phyloP scores from a whole-genome alignment of 1,140 invertebrate genomes.

The Anastrepha ludens region DNA sequence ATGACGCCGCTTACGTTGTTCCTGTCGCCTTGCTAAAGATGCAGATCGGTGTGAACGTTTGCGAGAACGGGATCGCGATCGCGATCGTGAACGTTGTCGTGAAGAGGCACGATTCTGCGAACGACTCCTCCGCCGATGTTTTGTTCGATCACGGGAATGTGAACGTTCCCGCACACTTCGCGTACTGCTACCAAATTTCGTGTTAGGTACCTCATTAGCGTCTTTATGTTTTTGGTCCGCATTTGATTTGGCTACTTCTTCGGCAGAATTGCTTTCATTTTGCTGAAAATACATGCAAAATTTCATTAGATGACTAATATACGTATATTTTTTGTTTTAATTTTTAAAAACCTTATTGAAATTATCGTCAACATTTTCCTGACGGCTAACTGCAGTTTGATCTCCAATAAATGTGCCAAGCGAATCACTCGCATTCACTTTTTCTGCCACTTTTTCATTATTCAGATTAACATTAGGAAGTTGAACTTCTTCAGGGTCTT shows the following conservation, averaged over 20 bases:
- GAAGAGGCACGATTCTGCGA: not conserved
- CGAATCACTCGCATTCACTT: no score
- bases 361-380: not conserved
- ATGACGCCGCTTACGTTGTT: conserved; percentile 65
- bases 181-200: not conserved
- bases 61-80: conserved; percentile 59
- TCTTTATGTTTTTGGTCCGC: not conserved
- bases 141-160: conserved; percentile 52
- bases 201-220: not conserved
- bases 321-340: not conserved
- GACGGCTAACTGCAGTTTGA: no score
- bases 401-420: not conserved
- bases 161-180: not conserved
- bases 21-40: conserved; percentile 66
- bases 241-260: not conserved
- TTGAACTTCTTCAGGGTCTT: not conserved
- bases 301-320: not conserved
- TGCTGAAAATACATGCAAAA: not conserved
- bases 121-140: not conserved
- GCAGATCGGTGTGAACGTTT: conserved; percentile 63
- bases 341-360: not conserved
- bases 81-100: conserved; percentile 59
- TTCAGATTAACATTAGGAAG: no score
- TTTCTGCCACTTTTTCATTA: not conserved
- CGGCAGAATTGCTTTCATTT: not conserved